Conservation (phyloP, 2,113 vertebrate species). For the Chelonoidis abingdonii region DNA sequence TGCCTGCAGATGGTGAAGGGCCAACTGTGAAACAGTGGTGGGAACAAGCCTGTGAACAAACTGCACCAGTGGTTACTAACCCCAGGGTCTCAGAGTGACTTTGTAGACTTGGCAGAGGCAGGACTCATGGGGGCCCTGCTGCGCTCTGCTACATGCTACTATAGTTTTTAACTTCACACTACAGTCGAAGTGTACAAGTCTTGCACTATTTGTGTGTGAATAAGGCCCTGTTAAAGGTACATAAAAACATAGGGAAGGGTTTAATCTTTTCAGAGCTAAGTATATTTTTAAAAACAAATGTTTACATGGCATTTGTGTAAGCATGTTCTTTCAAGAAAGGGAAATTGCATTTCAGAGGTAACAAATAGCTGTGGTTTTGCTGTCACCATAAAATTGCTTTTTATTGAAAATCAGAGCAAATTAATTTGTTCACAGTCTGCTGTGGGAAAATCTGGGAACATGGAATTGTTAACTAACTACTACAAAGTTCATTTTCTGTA, state of each 20-base stretch:
- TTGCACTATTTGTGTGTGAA: neutral
- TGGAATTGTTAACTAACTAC: neutral
- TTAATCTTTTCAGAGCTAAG: accelerated
- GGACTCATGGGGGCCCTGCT: no score
- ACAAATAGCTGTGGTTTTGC: slow-evolving; percentile 20
- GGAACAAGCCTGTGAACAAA: no score
- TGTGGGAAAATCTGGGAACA: neutral
- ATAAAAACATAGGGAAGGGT: neutral
- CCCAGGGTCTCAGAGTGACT: no score
- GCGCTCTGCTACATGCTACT: neutral
- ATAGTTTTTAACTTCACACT: accelerated
- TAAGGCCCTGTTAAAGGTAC: neutral
- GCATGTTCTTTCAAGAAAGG: neutral
- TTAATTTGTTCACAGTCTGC: neutral
- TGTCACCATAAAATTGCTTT: neutral
- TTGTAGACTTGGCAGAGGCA: no score
- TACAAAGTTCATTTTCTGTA: neutral
- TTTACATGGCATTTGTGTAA: neutral
- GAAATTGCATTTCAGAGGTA: neutral
- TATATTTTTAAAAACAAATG: neutral
- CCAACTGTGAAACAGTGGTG: no score
- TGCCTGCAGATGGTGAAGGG: no score
- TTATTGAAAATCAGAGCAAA: neutral
- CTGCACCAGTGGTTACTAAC: no score
- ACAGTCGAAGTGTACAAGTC: neutral